Evolutionary conservation across 2,888 invertebrate genomes (phyloP).

Genomic region (Aleiodes alternator): DNA sequence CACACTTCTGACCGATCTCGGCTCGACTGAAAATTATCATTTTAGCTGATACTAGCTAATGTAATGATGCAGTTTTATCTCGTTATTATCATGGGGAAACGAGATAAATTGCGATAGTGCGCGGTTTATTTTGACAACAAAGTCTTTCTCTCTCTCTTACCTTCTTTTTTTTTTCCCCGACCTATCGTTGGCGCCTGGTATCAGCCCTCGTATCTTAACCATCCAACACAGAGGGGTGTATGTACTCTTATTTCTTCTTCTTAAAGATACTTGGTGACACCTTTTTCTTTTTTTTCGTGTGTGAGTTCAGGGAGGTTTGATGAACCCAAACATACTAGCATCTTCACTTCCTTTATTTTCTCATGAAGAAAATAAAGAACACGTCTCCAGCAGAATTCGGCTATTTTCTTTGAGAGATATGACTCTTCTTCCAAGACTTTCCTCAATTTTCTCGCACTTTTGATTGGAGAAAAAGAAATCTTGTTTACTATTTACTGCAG

Average conservation of each 20-base stretch:
- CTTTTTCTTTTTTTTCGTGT: not conserved
- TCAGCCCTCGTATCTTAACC: constrained; percentile 61
- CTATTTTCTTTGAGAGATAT: no score
- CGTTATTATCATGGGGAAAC: constrained; percentile 76
- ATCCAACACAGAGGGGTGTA: constrained; percentile 44
- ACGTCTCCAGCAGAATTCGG: no score
- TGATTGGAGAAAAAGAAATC: not conserved
- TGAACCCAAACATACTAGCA: constrained; percentile 21
- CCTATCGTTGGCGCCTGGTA: constrained; percentile 58
- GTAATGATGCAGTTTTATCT: constrained; percentile 76
- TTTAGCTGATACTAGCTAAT: constrained; percentile 76
- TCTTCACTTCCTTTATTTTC: not conserved
- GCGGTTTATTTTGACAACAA: constrained; percentile 75
- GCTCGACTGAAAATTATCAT: constrained; percentile 74
- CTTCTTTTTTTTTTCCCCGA: constrained; percentile 53
- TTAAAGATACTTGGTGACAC: not conserved
- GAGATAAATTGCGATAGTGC: constrained; percentile 76
- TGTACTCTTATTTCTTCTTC: constrained; percentile 29
- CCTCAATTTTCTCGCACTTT: not conserved
- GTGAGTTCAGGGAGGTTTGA: constrained; percentile 20
- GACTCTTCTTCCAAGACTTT: no score
- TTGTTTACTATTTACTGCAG: constrained; percentile 24
- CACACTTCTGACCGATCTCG: constrained; percentile 70
- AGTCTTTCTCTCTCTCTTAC: constrained; percentile 44
- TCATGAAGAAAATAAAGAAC: not conserved